Evolutionary conservation across 2,888 invertebrate genomes (phyloP).

Genomic region (Pyrochroa serraticornis): DNA sequence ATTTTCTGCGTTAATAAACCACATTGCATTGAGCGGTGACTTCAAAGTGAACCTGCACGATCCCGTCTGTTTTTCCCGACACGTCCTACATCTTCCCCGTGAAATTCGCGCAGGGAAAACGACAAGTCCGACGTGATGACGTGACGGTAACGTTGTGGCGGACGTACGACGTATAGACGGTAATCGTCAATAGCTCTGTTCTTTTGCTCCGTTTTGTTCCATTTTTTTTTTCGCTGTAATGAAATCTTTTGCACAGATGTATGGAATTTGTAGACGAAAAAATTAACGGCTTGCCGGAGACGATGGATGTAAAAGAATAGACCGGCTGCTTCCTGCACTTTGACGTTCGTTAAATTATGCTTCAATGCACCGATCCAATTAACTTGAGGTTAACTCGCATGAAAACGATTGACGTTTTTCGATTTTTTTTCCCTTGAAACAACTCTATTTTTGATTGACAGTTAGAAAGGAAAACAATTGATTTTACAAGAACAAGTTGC

Average conservation of each 20-base stretch:
- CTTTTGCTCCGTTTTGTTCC: conserved; percentile 19
- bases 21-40: conserved; percentile 44
- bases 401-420: too few relatives aligned
- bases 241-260: conserved; percentile 35
- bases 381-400: too few relatives aligned
- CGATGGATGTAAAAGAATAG: too few relatives aligned
- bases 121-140: conserved; percentile 1
- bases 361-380: too few relatives aligned
- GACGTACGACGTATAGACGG: conserved; percentile 29
- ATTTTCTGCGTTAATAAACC: conserved; percentile 50
- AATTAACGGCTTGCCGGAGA: too few relatives aligned
- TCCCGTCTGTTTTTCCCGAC: conserved; percentile 23
- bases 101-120: not conserved
- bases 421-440: too few relatives aligned
- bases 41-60: conserved; percentile 39
- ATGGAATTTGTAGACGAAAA: conserved; percentile 19
- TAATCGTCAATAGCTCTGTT: conserved; percentile 34
- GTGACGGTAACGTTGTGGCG: conserved; percentile 10
- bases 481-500: too few relatives aligned
- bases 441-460: too few relatives aligned
- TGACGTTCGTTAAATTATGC: too few relatives aligned
- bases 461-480: too few relatives aligned
- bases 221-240: conserved; percentile 28
- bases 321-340: too few relatives aligned
- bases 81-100: conserved; percentile 20